Evolutionary conservation across 2,797 vertebrate genomes (phyloP), one percentile per base, ranked within the genome.

Genomic region (Eurystomus glaucurus): DNA sequence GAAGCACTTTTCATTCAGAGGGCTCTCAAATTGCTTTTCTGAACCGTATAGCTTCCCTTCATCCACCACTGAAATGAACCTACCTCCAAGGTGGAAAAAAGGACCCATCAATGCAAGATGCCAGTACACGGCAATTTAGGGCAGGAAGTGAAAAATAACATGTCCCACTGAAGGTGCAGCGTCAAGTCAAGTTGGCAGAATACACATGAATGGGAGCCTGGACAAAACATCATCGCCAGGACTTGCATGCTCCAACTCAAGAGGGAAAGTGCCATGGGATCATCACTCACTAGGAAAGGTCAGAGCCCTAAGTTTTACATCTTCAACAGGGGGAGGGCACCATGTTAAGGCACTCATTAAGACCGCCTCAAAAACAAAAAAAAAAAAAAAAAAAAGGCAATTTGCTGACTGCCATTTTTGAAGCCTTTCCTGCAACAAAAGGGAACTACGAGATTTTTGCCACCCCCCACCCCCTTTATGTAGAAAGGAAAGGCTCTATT

Each of bases 401-500:
- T 69, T 90, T 94, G 45, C 66, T 69, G 50, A 82, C 66, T 88
- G 65, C 9, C n/a, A 71, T 41, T 77, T 83, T 82, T 90, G 45
- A 88, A 96, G 71, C 20, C 4, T 81, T 94, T 91, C 76, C 75
- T 90, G 26, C 12, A 64, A 95, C 84, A 96, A 96, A 93, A 94
- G 25, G 74, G 76, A 77, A 91, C 54, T 69, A 41, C 6, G 69
- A 89, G 64, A 50, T 93, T 88, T 97, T 95, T 95, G 50, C 35
- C 35, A 35, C 35, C 57, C 35, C 45, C 26, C 41, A 54, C 43
- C 51, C n/a, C 41, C 66, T 50, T 97, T 96, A 75, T 92, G 92
- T 66, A 96, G 91, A 94, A 98, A 97, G 97, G 96, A 98, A 96
- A 97, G 85, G 43, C 74, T 88, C 95, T 93, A 97, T 92, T 97